Percentiles rank a stretch among this genome's conserved stretches.
These are phyloP conservation scores for Serinus canaria DNA, from an alignment of 2,113 vertebrate genomes.

Conservation along the genomic window DNA sequence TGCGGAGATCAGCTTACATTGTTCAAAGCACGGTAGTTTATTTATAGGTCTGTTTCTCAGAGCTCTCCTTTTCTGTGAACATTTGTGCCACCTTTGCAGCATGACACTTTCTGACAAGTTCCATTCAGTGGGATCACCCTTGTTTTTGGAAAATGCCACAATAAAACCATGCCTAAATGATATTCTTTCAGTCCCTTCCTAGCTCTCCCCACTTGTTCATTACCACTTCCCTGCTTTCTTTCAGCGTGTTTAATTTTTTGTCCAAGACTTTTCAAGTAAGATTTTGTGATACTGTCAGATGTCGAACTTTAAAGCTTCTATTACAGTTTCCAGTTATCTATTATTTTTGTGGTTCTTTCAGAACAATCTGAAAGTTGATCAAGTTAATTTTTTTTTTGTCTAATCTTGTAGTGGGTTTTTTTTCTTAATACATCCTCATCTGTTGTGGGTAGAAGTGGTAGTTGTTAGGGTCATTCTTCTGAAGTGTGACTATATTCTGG, in stretches of 20 bases:
- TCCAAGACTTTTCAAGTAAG: conserved; percentile 36
- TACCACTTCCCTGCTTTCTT: conserved; percentile 13
- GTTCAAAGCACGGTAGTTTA: neutral
- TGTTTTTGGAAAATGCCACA: neutral
- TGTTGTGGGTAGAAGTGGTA: conserved; percentile 23
- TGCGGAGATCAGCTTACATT: neutral
- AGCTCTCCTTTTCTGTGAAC: neutral
- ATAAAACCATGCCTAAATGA: neutral
- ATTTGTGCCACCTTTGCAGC: fast-evolving
- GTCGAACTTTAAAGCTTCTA: conserved; percentile 38
- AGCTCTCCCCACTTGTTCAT: neutral
- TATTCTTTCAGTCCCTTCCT: neutral
- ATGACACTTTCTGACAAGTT: neutral
- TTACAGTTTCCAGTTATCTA: conserved; percentile 33
- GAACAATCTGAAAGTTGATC: conserved; percentile 45
- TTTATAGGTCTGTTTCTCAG: neutral
- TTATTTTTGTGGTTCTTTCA: conserved; percentile 52
- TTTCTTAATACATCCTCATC: neutral
- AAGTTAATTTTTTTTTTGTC: neutral
- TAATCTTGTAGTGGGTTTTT: neutral
- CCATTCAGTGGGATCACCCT: neutral
- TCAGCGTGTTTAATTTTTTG: conserved; percentile 25
- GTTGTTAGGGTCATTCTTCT: conserved; percentile 35
- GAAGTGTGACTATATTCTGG: conserved; percentile 7
- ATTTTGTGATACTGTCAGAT: conserved; percentile 53